Conservation (phyloP, 2,797 vertebrate species). For the Mormyrus hasselquistii region DNA sequence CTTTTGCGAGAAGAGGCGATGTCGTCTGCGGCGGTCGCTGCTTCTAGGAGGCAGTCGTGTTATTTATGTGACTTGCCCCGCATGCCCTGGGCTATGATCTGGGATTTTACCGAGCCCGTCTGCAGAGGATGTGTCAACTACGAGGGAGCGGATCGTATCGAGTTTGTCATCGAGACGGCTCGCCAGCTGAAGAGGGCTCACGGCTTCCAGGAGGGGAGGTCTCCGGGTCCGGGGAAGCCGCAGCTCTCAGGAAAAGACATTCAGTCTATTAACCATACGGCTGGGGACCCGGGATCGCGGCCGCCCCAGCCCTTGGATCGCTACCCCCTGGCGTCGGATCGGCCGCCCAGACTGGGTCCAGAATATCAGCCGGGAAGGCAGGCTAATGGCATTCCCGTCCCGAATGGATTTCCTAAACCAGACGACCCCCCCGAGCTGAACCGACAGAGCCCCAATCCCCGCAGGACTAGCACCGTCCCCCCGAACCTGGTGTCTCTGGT, state of each 20-base stretch:
- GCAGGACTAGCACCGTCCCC: slow-evolving; percentile 67
- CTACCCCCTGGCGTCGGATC: slow-evolving; percentile 69
- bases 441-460: slow-evolving; percentile 83
- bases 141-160: slow-evolving; percentile 82
- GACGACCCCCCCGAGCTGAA: slow-evolving; percentile 86
- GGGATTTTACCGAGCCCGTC: slow-evolving; percentile 84
- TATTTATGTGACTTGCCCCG: slow-evolving; percentile 84
- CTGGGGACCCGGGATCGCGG: slow-evolving; percentile 55
- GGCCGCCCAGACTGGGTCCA: slow-evolving; percentile 66
- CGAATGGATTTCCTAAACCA: slow-evolving; percentile 79
- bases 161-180: slow-evolving; percentile 82
- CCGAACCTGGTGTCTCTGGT: slow-evolving; percentile 73
- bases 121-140: slow-evolving; percentile 88
- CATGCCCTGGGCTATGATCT: slow-evolving; percentile 92
- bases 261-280: slow-evolving; percentile 54
- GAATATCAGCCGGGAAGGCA: slow-evolving; percentile 60
- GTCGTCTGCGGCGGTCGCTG: slow-evolving; percentile 79
- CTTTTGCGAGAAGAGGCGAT: slow-evolving; percentile 52
- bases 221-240: slow-evolving; percentile 55
- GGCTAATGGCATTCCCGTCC: slow-evolving; percentile 72
- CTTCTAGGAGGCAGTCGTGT: slow-evolving; percentile 81
- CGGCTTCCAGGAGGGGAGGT: slow-evolving; percentile 76
- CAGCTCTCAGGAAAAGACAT: slow-evolving; percentile 60
- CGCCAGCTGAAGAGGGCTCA: slow-evolving; percentile 83
- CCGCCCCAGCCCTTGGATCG: slow-evolving; percentile 76